A percentile compares a stretch with the other conserved stretches of the same genome.
Conservation (phyloP, 53 echinoderm and acorn worm species). For the Echinometra lucunter region DNA sequence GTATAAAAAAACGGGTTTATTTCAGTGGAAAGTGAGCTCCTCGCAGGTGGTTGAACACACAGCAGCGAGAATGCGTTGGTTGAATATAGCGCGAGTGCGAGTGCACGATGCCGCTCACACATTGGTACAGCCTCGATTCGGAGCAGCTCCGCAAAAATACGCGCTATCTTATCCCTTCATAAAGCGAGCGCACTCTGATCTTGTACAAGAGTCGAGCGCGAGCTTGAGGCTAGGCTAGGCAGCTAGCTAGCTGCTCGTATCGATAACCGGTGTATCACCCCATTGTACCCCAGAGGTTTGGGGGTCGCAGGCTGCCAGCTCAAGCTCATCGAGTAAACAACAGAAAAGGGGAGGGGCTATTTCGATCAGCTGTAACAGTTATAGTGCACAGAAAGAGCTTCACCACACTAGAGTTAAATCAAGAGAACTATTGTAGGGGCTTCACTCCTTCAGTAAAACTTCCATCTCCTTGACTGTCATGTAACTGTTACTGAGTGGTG, state of each 20-base stretch:
- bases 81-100: not conserved
- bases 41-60: constrained; percentile 34
- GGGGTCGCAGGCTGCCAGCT: not conserved
- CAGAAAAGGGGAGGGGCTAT: not conserved
- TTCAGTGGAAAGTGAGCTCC: not conserved
- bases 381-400: not conserved
- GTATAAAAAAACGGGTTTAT: not conserved
- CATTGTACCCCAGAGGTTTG: not conserved
- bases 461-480: no score
- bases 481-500: not conserved
- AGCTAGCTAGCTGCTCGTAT: no score
- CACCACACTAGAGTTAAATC: no score
- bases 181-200: not conserved
- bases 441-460: no score
- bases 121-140: not conserved
- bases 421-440: no score
- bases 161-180: not conserved
- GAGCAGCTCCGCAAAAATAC: not conserved
- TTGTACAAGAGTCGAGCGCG: no score
- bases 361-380: no score
- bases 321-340: not conserved
- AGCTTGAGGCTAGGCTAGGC: no score
- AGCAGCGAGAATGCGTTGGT: no score
- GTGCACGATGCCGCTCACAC: not conserved
- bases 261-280: not conserved